Percentiles rank a stretch among this genome's conserved stretches.
phyloP scores from a whole-genome alignment of 2,888 invertebrate species.

The Protonemura montana region DNA sequence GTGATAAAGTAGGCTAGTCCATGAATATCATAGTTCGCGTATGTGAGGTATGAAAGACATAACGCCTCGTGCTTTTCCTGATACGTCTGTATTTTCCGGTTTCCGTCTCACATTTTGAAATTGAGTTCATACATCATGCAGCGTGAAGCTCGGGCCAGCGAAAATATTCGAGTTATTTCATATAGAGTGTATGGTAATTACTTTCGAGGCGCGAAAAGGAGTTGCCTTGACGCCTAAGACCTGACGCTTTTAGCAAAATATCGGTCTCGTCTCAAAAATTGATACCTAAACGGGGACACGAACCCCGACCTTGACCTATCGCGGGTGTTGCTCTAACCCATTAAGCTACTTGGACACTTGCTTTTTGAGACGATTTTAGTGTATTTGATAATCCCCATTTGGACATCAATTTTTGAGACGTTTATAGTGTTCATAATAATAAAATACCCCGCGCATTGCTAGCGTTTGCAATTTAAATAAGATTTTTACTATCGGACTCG shows the following conservation, averaged over 20 bases:
- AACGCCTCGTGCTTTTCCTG: not conserved
- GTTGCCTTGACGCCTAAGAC: not conserved
- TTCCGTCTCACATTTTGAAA: not conserved
- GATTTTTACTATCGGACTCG: not conserved
- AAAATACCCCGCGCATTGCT: too few species aligned
- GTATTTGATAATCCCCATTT: too few species aligned
- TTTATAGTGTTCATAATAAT: too few species aligned
- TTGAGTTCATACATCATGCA: not conserved
- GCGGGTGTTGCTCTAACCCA: too few species aligned
- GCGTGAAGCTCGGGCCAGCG: not conserved
- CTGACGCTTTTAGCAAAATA: not conserved
- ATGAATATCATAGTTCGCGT: not conserved
- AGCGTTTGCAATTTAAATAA: too few species aligned
- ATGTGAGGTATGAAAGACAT: not conserved
- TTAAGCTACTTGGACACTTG: too few species aligned
- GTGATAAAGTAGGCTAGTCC: not conserved
- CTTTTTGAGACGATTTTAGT: too few species aligned
- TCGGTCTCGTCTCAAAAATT: too few species aligned
- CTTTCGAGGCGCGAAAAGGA: not conserved
- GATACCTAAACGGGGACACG: too few species aligned
- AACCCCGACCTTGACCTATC: too few species aligned
- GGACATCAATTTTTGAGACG: too few species aligned
- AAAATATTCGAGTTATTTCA: not conserved
- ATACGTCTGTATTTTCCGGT: not conserved
- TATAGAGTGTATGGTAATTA: not conserved